Evolutionary conservation across 2,888 invertebrate species (phyloP).

Genomic region (Nipponacmea schrenckii): DNA sequence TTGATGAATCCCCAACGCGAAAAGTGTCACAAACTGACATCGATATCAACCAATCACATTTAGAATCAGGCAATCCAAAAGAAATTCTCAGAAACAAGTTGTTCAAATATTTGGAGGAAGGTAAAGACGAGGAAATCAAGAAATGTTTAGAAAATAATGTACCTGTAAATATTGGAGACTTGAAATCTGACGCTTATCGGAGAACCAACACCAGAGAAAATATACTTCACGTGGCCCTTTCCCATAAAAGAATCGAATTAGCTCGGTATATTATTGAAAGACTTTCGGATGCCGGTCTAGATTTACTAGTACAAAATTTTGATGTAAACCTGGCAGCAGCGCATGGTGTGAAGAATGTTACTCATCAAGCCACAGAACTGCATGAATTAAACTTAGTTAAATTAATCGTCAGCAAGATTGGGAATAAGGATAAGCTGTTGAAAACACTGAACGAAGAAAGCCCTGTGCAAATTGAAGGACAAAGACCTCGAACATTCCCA

Average conservation of each 20-base stretch:
- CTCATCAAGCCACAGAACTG: conserved; percentile 56
- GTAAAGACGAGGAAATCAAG: conserved; percentile 20
- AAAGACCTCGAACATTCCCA: conserved; percentile 56
- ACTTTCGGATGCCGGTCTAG: conserved; percentile 24
- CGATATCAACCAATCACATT: conserved; percentile 9
- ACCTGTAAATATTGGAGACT: conserved; percentile 1
- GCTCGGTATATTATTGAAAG: conserved; percentile 31
- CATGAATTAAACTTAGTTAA: conserved; percentile 46
- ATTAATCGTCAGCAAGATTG: conserved; percentile 22
- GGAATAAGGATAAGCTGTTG: conserved; percentile 20
- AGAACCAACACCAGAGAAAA: conserved; percentile 37
- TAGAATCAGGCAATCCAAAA: conserved; percentile 1
- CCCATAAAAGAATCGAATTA: conserved; percentile 34
- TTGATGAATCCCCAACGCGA: conserved; percentile 7
- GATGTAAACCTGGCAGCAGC: conserved; percentile 37
- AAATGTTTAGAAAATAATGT: conserved; percentile 11
- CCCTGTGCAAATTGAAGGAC: conserved; percentile 56
- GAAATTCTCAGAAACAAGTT: conserved; percentile 27
- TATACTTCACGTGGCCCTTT: conserved; percentile 47
- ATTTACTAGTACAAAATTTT: conserved; percentile 40
- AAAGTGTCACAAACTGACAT: conserved; percentile 17
- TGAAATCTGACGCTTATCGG: background rate
- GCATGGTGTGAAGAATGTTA: conserved; percentile 49
- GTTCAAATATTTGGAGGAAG: conserved; percentile 25
- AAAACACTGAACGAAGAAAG: conserved; percentile 44